phyloP scores from a whole-genome alignment of 2,113 vertebrate genomes.

The Cichladusa arquata region DNA sequence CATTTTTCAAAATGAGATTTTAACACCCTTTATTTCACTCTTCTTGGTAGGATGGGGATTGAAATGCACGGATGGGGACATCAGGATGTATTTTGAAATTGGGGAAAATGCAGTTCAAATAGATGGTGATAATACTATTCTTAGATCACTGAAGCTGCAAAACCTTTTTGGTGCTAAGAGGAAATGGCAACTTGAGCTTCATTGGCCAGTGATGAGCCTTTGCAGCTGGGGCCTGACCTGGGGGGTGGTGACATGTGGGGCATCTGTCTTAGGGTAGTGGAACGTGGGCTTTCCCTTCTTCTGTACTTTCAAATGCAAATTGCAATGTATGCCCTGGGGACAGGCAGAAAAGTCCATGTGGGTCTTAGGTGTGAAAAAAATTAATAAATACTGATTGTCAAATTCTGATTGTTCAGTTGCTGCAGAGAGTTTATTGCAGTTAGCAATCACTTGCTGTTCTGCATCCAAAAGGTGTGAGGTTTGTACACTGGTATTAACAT shows the following conservation, averaged over 20 bases:
- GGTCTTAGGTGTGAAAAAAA: background rate
- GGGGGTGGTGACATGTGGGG: background rate
- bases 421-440: background rate
- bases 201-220: background rate
- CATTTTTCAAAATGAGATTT: background rate
- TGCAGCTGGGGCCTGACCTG: background rate
- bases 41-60: background rate
- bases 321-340: background rate
- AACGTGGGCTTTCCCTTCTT: background rate
- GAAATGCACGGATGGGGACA: background rate
- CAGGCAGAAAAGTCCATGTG: background rate
- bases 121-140: background rate
- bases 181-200: background rate
- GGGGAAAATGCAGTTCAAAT: background rate
- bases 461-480: background rate
- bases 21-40: background rate
- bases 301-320: conserved; percentile 30
- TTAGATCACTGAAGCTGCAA: background rate
- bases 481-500: background rate
- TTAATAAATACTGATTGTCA: background rate
- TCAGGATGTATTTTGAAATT: background rate
- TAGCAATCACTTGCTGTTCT: background rate
- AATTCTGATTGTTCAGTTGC: background rate
- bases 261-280: background rate
- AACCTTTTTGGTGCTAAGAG: background rate